Conservation (phyloP, 2,113 vertebrate species). For the Poecilia latipinna region DNA sequence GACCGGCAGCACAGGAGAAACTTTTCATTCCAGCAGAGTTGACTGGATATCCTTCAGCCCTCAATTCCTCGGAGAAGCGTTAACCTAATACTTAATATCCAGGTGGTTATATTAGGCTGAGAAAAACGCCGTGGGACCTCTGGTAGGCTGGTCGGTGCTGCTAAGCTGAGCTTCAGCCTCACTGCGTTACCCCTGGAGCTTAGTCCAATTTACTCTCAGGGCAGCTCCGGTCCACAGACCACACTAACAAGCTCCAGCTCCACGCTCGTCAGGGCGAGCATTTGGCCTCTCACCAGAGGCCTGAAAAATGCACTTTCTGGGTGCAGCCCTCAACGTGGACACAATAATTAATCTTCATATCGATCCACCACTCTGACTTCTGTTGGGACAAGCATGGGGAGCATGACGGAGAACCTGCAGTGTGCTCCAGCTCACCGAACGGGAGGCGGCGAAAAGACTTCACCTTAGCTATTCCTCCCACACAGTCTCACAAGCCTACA, state of each 20-base stretch:
- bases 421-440: conserved; percentile 30
- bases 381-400: conserved; percentile 40
- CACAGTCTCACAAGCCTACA: conserved; percentile 24
- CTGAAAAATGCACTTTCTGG: conserved; percentile 66
- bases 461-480: conserved; percentile 39
- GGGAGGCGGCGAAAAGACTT: conserved; percentile 26
- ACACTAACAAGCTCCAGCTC: conserved; percentile 71
- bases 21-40: not conserved
- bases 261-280: conserved; percentile 49
- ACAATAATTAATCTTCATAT: conserved; percentile 77
- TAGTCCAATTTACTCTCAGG: conserved; percentile 63
- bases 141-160: conserved; percentile 35
- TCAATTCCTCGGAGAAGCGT: conserved; percentile 30
- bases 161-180: conserved; percentile 42
- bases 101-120: conserved; percentile 19
- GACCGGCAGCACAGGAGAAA: conserved; percentile 1
- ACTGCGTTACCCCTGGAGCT: conserved; percentile 48
- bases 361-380: conserved; percentile 54
- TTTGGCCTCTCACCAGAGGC: conserved; percentile 63
- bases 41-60: not conserved
- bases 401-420: conserved; percentile 42
- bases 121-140: conserved; percentile 13
- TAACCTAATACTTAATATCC: conserved; percentile 29
- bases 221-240: conserved; percentile 65
- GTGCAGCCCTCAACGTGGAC: conserved; percentile 66